Evolutionary conservation across 1,140 invertebrate genomes (phyloP).

Genomic region (Rhyzopertha dominica): DNA sequence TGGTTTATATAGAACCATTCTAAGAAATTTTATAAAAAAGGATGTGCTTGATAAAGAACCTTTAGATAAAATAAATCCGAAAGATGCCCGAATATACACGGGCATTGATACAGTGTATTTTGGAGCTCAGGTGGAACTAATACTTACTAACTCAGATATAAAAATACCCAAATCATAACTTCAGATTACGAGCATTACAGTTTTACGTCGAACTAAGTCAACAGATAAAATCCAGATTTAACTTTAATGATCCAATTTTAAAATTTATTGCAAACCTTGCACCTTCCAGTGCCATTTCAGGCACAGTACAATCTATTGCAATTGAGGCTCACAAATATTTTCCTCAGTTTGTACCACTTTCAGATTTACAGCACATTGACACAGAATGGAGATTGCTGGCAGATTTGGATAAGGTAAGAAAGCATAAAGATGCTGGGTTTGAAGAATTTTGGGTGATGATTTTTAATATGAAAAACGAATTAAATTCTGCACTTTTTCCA

Average conservation of each 20-base stretch:
- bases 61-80: conserved; percentile 6
- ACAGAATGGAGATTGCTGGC: too few species aligned
- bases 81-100: background rate
- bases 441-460: too few species aligned
- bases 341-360: too few species aligned
- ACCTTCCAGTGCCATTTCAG: too few species aligned
- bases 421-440: too few species aligned
- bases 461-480: conserved; percentile 7
- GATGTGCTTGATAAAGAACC: conserved; percentile 1
- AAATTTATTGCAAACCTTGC: too few species aligned
- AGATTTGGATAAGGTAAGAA: too few species aligned
- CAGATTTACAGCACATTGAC: too few species aligned
- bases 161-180: background rate
- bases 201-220: conserved; percentile 6
- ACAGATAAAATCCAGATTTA: conserved; percentile 7
- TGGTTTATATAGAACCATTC: conserved; percentile 7
- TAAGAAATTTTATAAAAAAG: conserved; percentile 2
- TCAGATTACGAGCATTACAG: background rate
- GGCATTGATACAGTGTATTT: conserved; percentile 4
- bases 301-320: too few species aligned
- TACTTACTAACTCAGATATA: conserved; percentile 3
- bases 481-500: conserved; percentile 3
- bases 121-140: conserved; percentile 5
- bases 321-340: too few species aligned
- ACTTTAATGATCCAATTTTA: too few species aligned